A percentile compares a stretch with the other conserved stretches of the same genome.
phyloP scores from a whole-genome alignment of 1,140 invertebrate genomes.

The Solenopsis fugax region DNA sequence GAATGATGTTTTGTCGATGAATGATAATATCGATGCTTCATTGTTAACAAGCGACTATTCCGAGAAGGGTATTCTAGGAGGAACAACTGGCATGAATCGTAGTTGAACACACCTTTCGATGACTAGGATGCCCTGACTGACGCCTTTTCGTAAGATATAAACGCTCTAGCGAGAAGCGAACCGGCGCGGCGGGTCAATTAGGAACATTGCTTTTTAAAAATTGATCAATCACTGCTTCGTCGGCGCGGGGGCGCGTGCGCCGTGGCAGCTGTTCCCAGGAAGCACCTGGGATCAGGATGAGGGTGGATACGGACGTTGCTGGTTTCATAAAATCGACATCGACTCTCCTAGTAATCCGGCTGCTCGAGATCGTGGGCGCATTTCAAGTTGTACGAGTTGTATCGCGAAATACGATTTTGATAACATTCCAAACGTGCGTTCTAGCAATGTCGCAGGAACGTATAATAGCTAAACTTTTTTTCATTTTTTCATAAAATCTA shows the following conservation, averaged over 20 bases:
- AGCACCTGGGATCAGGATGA: constrained; percentile 81
- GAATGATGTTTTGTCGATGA: constrained; percentile 9
- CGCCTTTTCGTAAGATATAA: constrained; percentile 67
- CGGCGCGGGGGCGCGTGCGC: constrained; percentile 77
- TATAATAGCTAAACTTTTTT: not conserved
- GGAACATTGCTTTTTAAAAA: constrained; percentile 85
- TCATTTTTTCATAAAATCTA: not conserved
- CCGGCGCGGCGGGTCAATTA: constrained; percentile 81
- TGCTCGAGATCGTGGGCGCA: constrained; percentile 17
- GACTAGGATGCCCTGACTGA: constrained; percentile 79
- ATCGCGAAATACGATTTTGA: not conserved
- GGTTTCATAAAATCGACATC: constrained; percentile 71
- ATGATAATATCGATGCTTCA: constrained; percentile 23
- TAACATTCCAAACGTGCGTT: not conserved
- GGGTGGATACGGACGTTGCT: constrained; percentile 69
- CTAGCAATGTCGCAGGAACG: not conserved
- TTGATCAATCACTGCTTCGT: constrained; percentile 83
- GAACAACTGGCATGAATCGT: constrained; percentile 69
- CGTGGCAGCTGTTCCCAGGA: constrained; percentile 77
- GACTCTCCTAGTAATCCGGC: constrained; percentile 38
- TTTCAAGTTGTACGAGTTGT: not conserved
- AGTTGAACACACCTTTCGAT: constrained; percentile 83
- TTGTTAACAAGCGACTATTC: not conserved
- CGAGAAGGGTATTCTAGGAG: constrained; percentile 12
- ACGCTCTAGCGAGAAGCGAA: constrained; percentile 72